These are phyloP conservation scores for Globicephala melas DNA, from an alignment of 2,113 vertebrate species.

Conservation along the genomic window DNA sequence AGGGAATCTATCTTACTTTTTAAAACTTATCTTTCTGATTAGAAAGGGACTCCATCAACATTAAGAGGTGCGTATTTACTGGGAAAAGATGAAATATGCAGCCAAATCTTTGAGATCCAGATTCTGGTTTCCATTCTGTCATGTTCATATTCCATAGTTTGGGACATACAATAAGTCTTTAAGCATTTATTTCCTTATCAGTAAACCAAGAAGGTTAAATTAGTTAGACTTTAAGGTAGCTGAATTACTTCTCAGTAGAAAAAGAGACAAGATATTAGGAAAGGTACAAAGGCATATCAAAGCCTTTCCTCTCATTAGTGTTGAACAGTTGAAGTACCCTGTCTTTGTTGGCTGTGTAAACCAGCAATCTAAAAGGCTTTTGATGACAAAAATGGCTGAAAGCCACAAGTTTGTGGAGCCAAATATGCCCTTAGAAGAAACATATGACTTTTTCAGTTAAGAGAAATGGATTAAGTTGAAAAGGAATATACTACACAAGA, in stretches of 20 bases:
- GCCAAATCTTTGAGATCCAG: not conserved
- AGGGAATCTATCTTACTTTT: not conserved
- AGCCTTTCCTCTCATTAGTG: not conserved
- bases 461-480: conserved; percentile 39
- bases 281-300: not conserved
- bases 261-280: not conserved
- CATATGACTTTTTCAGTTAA: conserved; percentile 18
- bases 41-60: not conserved
- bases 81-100: not conserved
- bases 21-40: not conserved
- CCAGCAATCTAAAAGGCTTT: conserved; percentile 3
- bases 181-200: not conserved
- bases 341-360: not conserved
- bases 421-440: conserved; percentile 13
- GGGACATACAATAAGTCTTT: not conserved
- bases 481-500: conserved; percentile 31
- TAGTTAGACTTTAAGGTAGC: not conserved
- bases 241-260: not conserved
- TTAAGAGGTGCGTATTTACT: not conserved
- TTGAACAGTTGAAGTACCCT: not conserved
- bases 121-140: not conserved
- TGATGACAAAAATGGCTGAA: conserved; percentile 23
- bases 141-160: not conserved
- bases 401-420: not conserved
- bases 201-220: not conserved